phyloP scores from a whole-genome alignment of 2,797 vertebrate species.

The Microctenopoma lineatum region DNA sequence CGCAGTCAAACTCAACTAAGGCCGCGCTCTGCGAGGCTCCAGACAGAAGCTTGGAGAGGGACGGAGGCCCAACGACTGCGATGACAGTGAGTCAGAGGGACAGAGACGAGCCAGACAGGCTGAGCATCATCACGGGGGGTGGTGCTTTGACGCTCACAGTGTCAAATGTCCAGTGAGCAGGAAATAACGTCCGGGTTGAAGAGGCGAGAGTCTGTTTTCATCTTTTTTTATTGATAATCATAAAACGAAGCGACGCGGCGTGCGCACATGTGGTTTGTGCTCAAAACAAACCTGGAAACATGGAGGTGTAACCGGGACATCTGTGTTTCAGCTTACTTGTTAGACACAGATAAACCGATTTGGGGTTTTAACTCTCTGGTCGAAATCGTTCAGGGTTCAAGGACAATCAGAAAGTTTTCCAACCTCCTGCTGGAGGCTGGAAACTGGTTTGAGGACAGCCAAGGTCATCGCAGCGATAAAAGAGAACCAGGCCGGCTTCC shows the following conservation, averaged over 20 bases:
- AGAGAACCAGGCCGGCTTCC: conserved; percentile 41
- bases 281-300: conserved; percentile 31
- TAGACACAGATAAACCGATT: background rate
- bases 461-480: conserved; percentile 73
- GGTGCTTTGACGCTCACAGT: conserved; percentile 27
- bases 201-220: conserved; percentile 31
- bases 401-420: conserved; percentile 58
- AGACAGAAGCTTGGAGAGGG: conserved; percentile 66
- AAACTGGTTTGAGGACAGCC: conserved; percentile 58
- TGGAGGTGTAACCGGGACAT: conserved; percentile 15
- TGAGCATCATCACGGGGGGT: conserved; percentile 56
- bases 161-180: background rate
- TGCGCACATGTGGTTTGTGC: conserved; percentile 15
- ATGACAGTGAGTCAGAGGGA: conserved; percentile 75
- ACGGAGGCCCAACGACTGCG: conserved; percentile 47
- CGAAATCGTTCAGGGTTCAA: conserved; percentile 32
- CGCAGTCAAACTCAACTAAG: conserved; percentile 38
- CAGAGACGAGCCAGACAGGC: conserved; percentile 77
- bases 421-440: conserved; percentile 58
- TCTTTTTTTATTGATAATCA: conserved; percentile 21
- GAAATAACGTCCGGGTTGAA: conserved; percentile 3
- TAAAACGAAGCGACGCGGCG: conserved; percentile 33
- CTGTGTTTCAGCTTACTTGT: conserved; percentile 23
- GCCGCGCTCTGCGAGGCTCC: conserved; percentile 39
- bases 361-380: conserved; percentile 2